A percentile compares a stretch with the other conserved stretches of the same genome.
phyloP scores from a whole-genome alignment of 2,797 vertebrate genomes.

The Distichodus sexfasciatus region DNA sequence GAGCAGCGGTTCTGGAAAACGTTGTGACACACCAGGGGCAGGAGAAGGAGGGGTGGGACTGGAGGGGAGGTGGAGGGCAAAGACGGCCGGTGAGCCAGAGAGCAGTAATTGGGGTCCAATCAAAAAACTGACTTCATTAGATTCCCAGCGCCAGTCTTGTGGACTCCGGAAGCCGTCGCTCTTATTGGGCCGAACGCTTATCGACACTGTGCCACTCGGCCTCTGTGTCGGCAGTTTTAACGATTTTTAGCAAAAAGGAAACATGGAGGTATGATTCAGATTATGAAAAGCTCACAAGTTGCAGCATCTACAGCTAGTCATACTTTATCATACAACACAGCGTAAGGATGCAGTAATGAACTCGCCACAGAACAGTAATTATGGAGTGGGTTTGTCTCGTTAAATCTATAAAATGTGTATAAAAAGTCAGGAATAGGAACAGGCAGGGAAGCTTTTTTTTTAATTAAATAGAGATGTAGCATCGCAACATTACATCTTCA shows the following conservation, averaged over 20 bases:
- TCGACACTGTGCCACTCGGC: neutral
- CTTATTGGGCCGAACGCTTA: slow-evolving; percentile 25
- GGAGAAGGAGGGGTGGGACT: too few species aligned
- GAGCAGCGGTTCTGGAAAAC: neutral
- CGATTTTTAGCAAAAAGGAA: slow-evolving; percentile 2
- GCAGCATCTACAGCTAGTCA: neutral
- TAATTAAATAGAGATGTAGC: too few species aligned
- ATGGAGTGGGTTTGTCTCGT: too few species aligned
- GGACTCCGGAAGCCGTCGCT: slow-evolving; percentile 20
- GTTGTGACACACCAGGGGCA: neutral
- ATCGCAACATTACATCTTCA: too few species aligned
- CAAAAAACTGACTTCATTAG: slow-evolving; percentile 36
- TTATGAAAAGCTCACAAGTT: neutral
- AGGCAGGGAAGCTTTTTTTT: too few species aligned
- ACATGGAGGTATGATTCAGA: neutral
- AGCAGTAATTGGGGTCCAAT: slow-evolving; percentile 22
- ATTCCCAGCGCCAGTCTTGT: slow-evolving; percentile 18
- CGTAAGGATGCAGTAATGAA: too few species aligned
- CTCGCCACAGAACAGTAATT: too few species aligned
- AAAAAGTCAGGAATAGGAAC: too few species aligned
- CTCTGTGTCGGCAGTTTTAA: neutral
- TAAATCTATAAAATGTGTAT: too few species aligned
- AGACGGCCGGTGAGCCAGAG: too few species aligned
- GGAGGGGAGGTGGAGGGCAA: too few species aligned
- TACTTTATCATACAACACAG: neutral